Percentiles rank a stretch among this genome's conserved stretches.
These are phyloP conservation scores for Gryllus longicercus DNA, from an alignment of 2,888 invertebrate species.

Conservation along the genomic window DNA sequence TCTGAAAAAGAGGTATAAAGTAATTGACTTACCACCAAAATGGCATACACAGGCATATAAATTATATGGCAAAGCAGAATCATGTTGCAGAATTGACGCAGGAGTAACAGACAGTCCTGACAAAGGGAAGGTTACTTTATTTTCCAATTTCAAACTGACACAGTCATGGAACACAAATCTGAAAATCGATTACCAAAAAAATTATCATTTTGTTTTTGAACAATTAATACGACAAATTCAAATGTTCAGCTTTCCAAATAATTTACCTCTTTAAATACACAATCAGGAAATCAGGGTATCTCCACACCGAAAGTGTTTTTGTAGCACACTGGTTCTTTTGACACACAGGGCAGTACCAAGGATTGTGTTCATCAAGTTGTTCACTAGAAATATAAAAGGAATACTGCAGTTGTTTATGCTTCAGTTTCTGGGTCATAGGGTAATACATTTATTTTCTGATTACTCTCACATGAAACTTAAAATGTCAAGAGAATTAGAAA, in stretches of 20 bases:
- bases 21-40: slow-evolving; percentile 54
- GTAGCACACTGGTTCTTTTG: slow-evolving; percentile 60
- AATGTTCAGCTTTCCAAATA: background rate
- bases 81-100: slow-evolving; percentile 44
- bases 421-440: too few relatives aligned
- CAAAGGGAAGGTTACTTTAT: slow-evolving; percentile 59
- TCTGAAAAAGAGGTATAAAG: background rate
- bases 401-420: background rate
- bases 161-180: slow-evolving; percentile 63
- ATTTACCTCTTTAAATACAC: slow-evolving; percentile 58
- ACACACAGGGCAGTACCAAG: slow-evolving; percentile 63
- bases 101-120: slow-evolving; percentile 54
- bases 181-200: slow-evolving; percentile 24
- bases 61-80: slow-evolving; percentile 51
- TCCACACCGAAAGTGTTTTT: slow-evolving; percentile 62
- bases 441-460: too few relatives aligned
- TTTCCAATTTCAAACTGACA: slow-evolving; percentile 60
- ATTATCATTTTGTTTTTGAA: too few relatives aligned
- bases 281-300: slow-evolving; percentile 61
- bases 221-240: background rate
- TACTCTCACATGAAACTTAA: too few relatives aligned
- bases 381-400: slow-evolving; percentile 50
- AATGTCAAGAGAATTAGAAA: too few relatives aligned
- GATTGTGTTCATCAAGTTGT: slow-evolving; percentile 60
- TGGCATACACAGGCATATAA: slow-evolving; percentile 63